Evolutionary conservation across 2,888 invertebrate genomes (phyloP), one percentile per base, ranked within the genome.

Genomic region (Drosophila recens): DNA sequence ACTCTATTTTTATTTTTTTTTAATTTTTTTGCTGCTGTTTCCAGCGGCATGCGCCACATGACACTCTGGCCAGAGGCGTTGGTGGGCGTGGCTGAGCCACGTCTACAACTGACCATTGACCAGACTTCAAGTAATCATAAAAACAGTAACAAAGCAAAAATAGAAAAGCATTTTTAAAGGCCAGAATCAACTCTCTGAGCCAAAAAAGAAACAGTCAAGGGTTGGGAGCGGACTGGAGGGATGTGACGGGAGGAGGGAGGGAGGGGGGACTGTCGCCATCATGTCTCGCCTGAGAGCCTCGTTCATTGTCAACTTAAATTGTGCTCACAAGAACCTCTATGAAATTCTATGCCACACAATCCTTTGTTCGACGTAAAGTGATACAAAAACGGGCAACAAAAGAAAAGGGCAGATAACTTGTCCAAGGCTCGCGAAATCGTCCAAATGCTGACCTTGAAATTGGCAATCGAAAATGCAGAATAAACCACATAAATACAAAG

Each of bases 41-140:
- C 48, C 13, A 70, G 72, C 74, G 81, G 89, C 84, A 73, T 83
- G 81, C 79, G 89, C 89, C 89, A 85, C 84, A 87, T 87, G 89
- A 85, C 84, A 85, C 89, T 87, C 73, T 72, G 67, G 23, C 62
- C 27, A 57, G 45, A 52, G 63, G 63, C 67, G 45, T 57, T 45
- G 33, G 34, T 8, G 53, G 45, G 59, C 36, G 40, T 52, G 59
- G 38, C 49, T 45, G 54, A 59, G 76, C 48, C 65, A 63, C 58
- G 56, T 58, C 57, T 63, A 56, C 69, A 66, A 58, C 78, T 86
- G 89, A 88, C 89, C 87, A 83, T 88, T 84, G 84, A 83, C 84
- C 84, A 88, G 79, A 72, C 75, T 54, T 51, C n/a, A 63, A 64
- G 58, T 27, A 51, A 54, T 49, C 48, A 45, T 52, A 38, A 54